These are phyloP conservation scores for Nasonia giraulti DNA, from an alignment of 1,140 invertebrate species.

Conservation along the genomic window DNA sequence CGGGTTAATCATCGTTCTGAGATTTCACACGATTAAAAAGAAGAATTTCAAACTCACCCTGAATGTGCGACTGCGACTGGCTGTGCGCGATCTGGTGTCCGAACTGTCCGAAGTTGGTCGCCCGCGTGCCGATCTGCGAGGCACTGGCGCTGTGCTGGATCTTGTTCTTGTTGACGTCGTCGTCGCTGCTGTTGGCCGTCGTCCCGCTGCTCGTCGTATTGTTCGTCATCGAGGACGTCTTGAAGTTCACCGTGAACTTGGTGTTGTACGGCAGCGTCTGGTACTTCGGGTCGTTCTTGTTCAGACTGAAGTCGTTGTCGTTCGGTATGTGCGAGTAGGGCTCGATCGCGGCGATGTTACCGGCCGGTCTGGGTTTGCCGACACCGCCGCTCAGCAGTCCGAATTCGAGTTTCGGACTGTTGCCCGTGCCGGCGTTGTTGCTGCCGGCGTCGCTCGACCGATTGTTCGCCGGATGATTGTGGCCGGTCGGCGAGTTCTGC, in stretches of 20 bases:
- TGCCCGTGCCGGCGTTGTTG: slow-evolving; percentile 26
- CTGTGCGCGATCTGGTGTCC: slow-evolving; percentile 72
- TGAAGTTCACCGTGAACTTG: slow-evolving; percentile 82
- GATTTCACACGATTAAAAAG: neutral
- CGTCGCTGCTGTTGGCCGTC: slow-evolving; percentile 57
- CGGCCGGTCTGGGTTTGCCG: slow-evolving; percentile 72
- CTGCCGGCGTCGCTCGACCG: slow-evolving; percentile 6
- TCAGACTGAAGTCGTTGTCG: slow-evolving; percentile 79
- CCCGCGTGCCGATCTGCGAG: slow-evolving; percentile 67
- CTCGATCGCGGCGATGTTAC: slow-evolving; percentile 91
- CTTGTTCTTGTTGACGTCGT: slow-evolving; percentile 71
- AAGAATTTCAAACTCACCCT: slow-evolving; percentile 60
- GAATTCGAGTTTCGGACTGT: slow-evolving; percentile 38
- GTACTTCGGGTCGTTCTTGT: slow-evolving; percentile 94
- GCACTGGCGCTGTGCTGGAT: slow-evolving; percentile 72
- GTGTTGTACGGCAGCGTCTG: slow-evolving; percentile 94
- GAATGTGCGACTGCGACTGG: slow-evolving; percentile 72
- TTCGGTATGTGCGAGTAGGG: slow-evolving; percentile 91
- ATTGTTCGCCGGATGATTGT: neutral
- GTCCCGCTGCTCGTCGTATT: slow-evolving; percentile 47
- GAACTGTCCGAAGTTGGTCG: slow-evolving; percentile 64
- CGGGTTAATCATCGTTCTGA: neutral
- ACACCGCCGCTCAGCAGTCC: slow-evolving; percentile 51
- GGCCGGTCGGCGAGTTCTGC: slow-evolving; percentile 46
- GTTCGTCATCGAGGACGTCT: slow-evolving; percentile 52